Evolutionary conservation across 2,797 vertebrate genomes (phyloP).

Genomic region (Aeoliscus strigatus): DNA sequence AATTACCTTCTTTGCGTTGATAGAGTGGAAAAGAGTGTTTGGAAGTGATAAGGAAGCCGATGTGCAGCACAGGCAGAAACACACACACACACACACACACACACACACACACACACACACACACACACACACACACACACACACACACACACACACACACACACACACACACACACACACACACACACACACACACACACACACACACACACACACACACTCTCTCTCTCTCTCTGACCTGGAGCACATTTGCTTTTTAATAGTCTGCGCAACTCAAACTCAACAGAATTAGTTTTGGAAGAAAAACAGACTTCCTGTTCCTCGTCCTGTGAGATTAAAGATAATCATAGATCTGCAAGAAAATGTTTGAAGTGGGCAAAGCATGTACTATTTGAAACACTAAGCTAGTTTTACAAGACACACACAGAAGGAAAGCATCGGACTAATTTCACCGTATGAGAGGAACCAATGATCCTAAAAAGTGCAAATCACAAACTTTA

Average conservation of each 20-base stretch:
- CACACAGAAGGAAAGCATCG: too few relatives aligned
- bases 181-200: slow-evolving; percentile 8
- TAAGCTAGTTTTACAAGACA: too few relatives aligned
- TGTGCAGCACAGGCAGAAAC: slow-evolving; percentile 45
- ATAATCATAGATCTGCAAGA: too few relatives aligned
- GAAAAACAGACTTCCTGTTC: slow-evolving; percentile 49
- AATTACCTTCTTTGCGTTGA: slow-evolving; percentile 67
- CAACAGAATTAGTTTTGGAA: slow-evolving; percentile 59
- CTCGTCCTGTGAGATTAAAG: too few relatives aligned
- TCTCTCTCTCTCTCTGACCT: too few relatives aligned
- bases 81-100: slow-evolving; percentile 49
- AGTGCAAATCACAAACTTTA: too few relatives aligned
- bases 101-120: slow-evolving; percentile 54
- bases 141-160: slow-evolving; percentile 1
- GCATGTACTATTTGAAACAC: too few relatives aligned
- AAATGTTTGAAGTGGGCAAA: slow-evolving; percentile 43
- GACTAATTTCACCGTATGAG: too few relatives aligned
- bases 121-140: slow-evolving; percentile 46
- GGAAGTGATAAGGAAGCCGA: slow-evolving; percentile 59
- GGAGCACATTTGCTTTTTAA: slow-evolving; percentile 56
- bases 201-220: slow-evolving; percentile 8
- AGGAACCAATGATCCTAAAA: too few relatives aligned
- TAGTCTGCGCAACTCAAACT: slow-evolving; percentile 67
- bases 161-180: too few relatives aligned
- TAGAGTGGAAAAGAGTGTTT: slow-evolving; percentile 58